Percentiles rank a stretch among this genome's conserved stretches.
Evolutionary conservation across 1,140 invertebrate species (phyloP).

Genomic region (Lepidostoma basale): DNA sequence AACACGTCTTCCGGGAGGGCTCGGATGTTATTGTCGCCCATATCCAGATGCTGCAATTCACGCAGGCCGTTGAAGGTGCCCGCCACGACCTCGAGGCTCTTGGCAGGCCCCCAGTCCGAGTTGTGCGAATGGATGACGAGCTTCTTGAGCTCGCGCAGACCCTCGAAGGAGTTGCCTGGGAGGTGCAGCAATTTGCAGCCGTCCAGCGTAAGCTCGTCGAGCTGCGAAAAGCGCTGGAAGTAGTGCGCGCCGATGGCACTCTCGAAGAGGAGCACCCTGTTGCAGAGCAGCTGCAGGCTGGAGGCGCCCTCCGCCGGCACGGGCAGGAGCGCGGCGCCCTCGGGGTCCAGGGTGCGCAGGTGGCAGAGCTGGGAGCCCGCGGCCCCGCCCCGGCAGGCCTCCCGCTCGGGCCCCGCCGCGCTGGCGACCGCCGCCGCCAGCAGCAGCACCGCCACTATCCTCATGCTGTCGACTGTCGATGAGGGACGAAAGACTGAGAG

Average conservation of each 20-base stretch:
- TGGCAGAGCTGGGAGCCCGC: slow-evolving; percentile 69
- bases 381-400: slow-evolving; percentile 43
- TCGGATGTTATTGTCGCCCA: slow-evolving; percentile 82
- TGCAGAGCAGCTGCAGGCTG: slow-evolving; percentile 75
- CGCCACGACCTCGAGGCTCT: slow-evolving; percentile 71
- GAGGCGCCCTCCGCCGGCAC: slow-evolving; percentile 69
- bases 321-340: slow-evolving; percentile 66
- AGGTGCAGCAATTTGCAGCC: slow-evolving; percentile 81
- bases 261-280: slow-evolving; percentile 78
- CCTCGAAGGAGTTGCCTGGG: slow-evolving; percentile 77
- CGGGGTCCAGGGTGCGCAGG: slow-evolving; percentile 72
- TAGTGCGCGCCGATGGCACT: slow-evolving; percentile 73
- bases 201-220: slow-evolving; percentile 75
- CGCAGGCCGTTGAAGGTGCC: slow-evolving; percentile 74
- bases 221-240: slow-evolving; percentile 73
- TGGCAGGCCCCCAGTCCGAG: slow-evolving; percentile 74
- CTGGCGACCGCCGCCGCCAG: slow-evolving; percentile 46
- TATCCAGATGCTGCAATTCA: slow-evolving; percentile 78
- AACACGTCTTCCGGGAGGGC: slow-evolving; percentile 75
- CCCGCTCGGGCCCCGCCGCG: slow-evolving; percentile 51
- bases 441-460: not conserved
- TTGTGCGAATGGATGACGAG: slow-evolving; percentile 78
- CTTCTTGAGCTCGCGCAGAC: slow-evolving; percentile 74
- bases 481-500: not conserved
- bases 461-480: slow-evolving; percentile 1